Conservation (phyloP, 2,888 invertebrate species). For the Patella pellucida region DNA sequence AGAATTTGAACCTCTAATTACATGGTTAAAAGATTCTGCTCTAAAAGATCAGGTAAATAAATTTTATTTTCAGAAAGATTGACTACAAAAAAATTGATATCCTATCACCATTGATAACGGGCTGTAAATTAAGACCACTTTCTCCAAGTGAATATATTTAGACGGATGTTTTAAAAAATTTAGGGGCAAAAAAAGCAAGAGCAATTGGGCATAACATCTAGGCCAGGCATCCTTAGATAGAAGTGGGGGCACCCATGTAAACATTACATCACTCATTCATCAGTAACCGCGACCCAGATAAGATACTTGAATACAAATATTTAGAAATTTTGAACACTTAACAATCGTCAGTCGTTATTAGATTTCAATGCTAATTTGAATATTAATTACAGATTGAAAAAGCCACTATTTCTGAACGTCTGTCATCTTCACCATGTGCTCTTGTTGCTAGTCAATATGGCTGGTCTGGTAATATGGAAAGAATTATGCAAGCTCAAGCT, state of each 20-base stretch:
- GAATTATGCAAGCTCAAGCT: slow-evolving; percentile 89
- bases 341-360: neutral
- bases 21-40: slow-evolving; percentile 88
- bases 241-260: too few relatives aligned
- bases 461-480: slow-evolving; percentile 99
- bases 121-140: too few relatives aligned
- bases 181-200: too few relatives aligned
- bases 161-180: too few relatives aligned
- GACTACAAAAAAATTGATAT: too few relatives aligned
- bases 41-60: slow-evolving; percentile 80
- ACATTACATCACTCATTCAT: neutral
- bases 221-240: too few relatives aligned
- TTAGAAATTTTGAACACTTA: neutral
- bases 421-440: slow-evolving; percentile 94
- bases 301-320: neutral
- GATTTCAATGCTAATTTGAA: neutral
- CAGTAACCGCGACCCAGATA: neutral
- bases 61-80: neutral
- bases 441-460: slow-evolving; percentile 96
- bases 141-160: too few relatives aligned
- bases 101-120: too few relatives aligned
- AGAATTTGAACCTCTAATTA: slow-evolving; percentile 88
- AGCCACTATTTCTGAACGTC: slow-evolving; percentile 87
- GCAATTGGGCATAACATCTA: too few relatives aligned
- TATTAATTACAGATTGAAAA: slow-evolving; percentile 76